Percentiles rank a stretch among this genome's conserved stretches.
Conservation (phyloP, 2,797 vertebrate genomes). For the Liparis tanakae region DNA sequence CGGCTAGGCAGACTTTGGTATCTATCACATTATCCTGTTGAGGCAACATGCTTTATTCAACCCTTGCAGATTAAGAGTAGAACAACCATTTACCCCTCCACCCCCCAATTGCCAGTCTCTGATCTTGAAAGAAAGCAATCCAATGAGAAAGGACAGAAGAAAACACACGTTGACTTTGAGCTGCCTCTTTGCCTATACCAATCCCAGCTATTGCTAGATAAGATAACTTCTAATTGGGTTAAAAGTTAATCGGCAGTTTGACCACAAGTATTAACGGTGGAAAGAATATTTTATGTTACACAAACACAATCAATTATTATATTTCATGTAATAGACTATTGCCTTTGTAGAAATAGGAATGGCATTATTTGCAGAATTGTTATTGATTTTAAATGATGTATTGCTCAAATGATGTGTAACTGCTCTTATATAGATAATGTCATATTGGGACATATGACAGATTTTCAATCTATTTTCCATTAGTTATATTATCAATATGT, state of each 20-base stretch:
- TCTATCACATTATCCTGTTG: slow-evolving; percentile 59
- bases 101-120: slow-evolving; percentile 14
- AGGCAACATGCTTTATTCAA: slow-evolving; percentile 73
- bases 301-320: neutral
- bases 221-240: slow-evolving; percentile 45
- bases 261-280: slow-evolving; percentile 9
- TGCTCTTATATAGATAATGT: neutral
- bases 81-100: slow-evolving; percentile 36
- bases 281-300: slow-evolving; percentile 5
- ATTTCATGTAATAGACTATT: neutral
- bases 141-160: slow-evolving; percentile 43
- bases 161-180: slow-evolving; percentile 47
- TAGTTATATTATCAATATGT: neutral
- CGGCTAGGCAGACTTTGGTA: slow-evolving; percentile 47
- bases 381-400: neutral
- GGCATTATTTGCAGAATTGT: neutral
- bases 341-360: neutral
- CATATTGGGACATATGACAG: neutral
- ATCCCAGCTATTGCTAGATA: slow-evolving; percentile 34
- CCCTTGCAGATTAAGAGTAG: slow-evolving; percentile 41
- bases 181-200: slow-evolving; percentile 48
- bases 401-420: neutral
- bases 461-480: slow-evolving; percentile 1
- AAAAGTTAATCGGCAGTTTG: slow-evolving; percentile 20
- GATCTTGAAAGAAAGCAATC: slow-evolving; percentile 34